Evolutionary conservation across 1,140 invertebrate species (phyloP).

Genomic region (Melitaea cinxia): DNA sequence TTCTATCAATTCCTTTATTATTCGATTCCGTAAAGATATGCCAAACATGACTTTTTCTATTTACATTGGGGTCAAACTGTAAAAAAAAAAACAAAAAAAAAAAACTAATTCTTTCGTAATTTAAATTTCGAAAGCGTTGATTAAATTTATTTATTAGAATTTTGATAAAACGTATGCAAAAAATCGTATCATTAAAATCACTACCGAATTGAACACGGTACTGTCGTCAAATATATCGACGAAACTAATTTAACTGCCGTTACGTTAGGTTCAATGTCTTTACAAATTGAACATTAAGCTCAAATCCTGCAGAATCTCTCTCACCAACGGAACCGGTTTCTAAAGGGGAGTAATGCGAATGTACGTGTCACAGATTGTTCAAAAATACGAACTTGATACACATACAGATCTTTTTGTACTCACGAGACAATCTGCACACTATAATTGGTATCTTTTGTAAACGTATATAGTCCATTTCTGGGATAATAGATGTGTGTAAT

Average conservation of each 20-base stretch:
- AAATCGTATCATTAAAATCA: not conserved
- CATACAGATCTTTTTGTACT: not conserved
- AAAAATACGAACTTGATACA: not conserved
- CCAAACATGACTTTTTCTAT: no score
- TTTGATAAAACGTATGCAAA: no score
- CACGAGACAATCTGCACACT: not conserved
- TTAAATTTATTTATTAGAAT: no score
- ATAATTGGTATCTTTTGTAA: no score
- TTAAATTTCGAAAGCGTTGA: no score
- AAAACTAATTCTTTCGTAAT: no score
- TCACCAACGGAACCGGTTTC: conserved; percentile 27
- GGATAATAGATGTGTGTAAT: no score
- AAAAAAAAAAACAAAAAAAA: no score
- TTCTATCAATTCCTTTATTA: no score
- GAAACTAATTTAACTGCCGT: conserved; percentile 31
- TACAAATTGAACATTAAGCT: conserved; percentile 33
- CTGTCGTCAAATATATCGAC: not conserved
- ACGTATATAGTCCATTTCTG: no score
- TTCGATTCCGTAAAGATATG: no score
- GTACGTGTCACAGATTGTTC: conserved; percentile 3
- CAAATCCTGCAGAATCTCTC: conserved; percentile 24
- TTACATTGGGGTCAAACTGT: no score
- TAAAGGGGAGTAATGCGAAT: conserved; percentile 19
- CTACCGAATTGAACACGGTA: not conserved
- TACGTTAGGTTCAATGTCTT: conserved; percentile 42